phyloP scores from a whole-genome alignment of 2,113 vertebrate genomes.

The Diadophis punctatus region DNA sequence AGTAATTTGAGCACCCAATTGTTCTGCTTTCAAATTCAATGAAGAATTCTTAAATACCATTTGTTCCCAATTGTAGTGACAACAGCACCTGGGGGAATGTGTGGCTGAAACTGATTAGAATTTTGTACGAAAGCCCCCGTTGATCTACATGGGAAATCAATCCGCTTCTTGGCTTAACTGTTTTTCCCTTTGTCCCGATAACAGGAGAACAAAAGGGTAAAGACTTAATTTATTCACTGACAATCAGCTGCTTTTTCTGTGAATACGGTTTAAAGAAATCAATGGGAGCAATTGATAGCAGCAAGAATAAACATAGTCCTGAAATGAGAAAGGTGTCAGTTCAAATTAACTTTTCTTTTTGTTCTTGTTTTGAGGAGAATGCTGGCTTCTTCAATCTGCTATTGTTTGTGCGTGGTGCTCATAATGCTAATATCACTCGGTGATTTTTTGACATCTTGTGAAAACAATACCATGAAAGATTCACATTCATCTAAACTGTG shows the following conservation, averaged over 20 bases:
- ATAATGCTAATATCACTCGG: neutral
- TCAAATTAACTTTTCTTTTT: neutral
- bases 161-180: neutral
- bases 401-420: neutral
- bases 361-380: neutral
- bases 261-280: slow-evolving; percentile 9
- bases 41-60: neutral
- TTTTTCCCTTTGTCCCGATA: neutral
- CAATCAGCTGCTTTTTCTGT: slow-evolving; percentile 6
- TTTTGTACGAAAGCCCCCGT: neutral
- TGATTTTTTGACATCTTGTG: neutral
- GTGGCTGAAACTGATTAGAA: slow-evolving; percentile 4
- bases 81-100: neutral
- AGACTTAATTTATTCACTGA: neutral
- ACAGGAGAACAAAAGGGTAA: neutral
- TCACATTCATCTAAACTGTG: neutral
- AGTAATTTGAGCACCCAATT: neutral
- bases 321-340: neutral
- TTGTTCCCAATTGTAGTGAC: neutral
- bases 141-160: slow-evolving; percentile 18
- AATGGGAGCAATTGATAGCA: slow-evolving; percentile 15
- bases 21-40: neutral
- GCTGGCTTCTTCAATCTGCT: neutral
- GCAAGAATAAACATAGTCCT: neutral
- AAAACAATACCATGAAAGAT: neutral